Percentiles rank a stretch among this genome's conserved stretches.
phyloP scores from a whole-genome alignment of 2,113 vertebrate species.

The Tricholaema leucomelas region DNA sequence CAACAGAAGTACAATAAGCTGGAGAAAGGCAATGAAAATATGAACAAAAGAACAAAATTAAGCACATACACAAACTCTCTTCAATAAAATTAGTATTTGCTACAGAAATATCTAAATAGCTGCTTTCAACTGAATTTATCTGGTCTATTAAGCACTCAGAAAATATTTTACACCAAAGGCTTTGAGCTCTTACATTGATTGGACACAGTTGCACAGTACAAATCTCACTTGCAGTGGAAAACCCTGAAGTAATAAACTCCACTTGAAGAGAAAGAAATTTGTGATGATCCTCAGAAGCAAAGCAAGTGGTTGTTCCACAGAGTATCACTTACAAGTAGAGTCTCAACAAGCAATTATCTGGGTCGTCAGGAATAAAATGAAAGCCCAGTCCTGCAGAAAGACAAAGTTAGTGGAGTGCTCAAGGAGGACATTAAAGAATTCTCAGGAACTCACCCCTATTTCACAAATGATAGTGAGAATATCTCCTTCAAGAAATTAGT shows the following conservation, averaged over 20 bases:
- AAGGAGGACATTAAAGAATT: background rate
- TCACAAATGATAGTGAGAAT: background rate
- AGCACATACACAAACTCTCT: background rate
- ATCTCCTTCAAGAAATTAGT: background rate
- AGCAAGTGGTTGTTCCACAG: background rate
- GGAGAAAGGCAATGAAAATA: background rate
- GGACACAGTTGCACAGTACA: background rate
- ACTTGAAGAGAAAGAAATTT: background rate
- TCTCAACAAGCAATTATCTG: background rate
- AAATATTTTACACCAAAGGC: background rate
- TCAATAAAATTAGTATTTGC: background rate
- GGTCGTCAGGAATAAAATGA: background rate
- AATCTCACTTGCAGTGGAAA: background rate
- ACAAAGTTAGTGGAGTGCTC: background rate
- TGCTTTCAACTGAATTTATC: background rate
- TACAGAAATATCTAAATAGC: background rate
- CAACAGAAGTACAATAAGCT: background rate
- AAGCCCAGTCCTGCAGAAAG: background rate
- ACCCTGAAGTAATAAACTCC: background rate
- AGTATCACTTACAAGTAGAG: background rate
- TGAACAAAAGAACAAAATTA: background rate
- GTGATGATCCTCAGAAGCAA: background rate
- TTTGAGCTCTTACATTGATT: background rate
- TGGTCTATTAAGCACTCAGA: background rate
- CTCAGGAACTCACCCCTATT: background rate